These are phyloP conservation scores for Oreochromis tanganicae DNA, from an alignment of 2,113 vertebrate genomes.

Conservation along the genomic window DNA sequence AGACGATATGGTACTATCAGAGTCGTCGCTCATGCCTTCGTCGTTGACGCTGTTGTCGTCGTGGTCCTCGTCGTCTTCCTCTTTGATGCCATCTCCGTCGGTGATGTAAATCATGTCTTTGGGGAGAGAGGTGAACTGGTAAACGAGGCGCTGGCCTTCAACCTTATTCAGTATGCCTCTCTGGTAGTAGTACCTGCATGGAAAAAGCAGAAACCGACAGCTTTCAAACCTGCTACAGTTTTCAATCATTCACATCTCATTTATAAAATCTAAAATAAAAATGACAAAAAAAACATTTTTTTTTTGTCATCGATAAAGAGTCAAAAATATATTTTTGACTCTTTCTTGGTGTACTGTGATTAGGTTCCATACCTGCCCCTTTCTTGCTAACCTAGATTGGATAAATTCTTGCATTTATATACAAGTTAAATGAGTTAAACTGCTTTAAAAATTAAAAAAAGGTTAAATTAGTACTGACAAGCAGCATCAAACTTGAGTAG, in stretches of 20 bases:
- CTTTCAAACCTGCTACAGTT: not conserved
- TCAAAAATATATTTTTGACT: not conserved
- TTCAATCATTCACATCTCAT: not conserved
- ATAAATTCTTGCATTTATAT: not conserved
- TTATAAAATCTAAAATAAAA: not conserved
- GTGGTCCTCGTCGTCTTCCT: constrained; percentile 43
- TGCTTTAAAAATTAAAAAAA: not conserved
- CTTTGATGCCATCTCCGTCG: constrained; percentile 71
- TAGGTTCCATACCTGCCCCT: not conserved
- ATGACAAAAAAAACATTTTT: fast-evolving
- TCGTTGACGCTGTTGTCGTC: constrained; percentile 49
- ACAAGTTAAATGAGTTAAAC: not conserved
- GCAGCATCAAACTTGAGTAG: not conserved
- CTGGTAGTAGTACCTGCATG: constrained; percentile 94
- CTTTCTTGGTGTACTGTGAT: not conserved
- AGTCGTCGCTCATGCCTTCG: constrained; percentile 43
- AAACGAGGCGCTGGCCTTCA: constrained; percentile 96
- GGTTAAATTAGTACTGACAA: not conserved
- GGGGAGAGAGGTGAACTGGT: constrained; percentile 96
- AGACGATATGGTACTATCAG: constrained; percentile 58
- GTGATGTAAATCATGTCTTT: constrained; percentile 92
- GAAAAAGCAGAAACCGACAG: not conserved
- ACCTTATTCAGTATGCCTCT: constrained; percentile 97
- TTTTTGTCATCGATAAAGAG: not conserved
- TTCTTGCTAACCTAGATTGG: not conserved